phyloP scores from a whole-genome alignment of 1,140 invertebrate species.

The Magallana angulata region DNA sequence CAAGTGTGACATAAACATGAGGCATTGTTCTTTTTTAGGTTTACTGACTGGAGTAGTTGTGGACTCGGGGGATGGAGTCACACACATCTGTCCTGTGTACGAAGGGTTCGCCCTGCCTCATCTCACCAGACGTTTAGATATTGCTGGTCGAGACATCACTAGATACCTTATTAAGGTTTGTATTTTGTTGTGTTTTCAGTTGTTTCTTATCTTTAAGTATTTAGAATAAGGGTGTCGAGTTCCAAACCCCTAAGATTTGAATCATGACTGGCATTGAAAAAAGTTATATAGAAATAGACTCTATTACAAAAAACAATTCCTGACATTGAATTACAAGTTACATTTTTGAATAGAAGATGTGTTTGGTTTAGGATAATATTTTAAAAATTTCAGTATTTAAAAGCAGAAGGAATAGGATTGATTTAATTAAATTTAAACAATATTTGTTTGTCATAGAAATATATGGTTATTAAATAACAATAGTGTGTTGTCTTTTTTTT shows the following conservation, averaged over 20 bases:
- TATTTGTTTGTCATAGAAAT: neutral
- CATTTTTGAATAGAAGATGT: neutral
- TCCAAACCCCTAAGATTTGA: too few species aligned
- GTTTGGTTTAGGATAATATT: constrained; percentile 25
- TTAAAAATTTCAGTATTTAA: too few species aligned
- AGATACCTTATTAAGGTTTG: constrained; percentile 97
- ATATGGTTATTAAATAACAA: neutral
- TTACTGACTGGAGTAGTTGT: constrained; percentile 98
- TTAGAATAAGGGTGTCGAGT: neutral
- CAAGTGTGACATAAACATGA: too few species aligned
- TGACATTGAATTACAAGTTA: too few species aligned
- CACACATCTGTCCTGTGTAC: constrained; percentile 99
- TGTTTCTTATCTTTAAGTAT: neutral
- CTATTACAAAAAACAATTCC: too few species aligned
- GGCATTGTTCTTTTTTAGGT: constrained; percentile 72
- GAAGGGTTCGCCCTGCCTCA: constrained; percentile 98
- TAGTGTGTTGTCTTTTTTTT: constrained; percentile 55
- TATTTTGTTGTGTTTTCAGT: neutral
- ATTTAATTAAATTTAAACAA: neutral
- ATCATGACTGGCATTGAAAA: too few species aligned
- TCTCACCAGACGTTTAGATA: constrained; percentile 95
- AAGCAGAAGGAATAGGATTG: too few species aligned
- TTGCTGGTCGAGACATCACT: constrained; percentile 98
- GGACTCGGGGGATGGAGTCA: constrained; percentile 99
- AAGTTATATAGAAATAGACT: too few species aligned